Conservation (phyloP, 1,140 invertebrate genomes). For the Belonocnema kinseyi region DNA sequence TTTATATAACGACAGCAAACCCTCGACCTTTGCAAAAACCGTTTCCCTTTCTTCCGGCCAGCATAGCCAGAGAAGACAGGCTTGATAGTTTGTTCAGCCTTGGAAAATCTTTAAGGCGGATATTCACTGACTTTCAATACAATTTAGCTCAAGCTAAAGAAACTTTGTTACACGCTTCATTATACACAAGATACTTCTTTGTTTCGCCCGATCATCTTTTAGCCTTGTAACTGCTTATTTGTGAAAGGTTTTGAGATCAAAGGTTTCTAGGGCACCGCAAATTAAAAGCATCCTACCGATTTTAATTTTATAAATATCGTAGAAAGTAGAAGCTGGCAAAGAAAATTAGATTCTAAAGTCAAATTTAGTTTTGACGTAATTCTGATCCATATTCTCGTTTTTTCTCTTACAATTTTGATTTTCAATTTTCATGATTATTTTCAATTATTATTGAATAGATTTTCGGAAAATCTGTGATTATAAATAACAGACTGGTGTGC, state of each 20-base stretch:
- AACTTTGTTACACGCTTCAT: slow-evolving; percentile 19
- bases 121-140: slow-evolving; percentile 66
- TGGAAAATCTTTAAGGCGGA: slow-evolving; percentile 55
- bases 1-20: slow-evolving; percentile 60
- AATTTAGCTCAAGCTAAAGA: slow-evolving; percentile 50
- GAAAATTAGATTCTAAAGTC: too few species aligned
- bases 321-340: too few species aligned
- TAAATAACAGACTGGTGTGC: neutral
- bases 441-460: too few species aligned
- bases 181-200: neutral
- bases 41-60: slow-evolving; percentile 16
- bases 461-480: too few species aligned
- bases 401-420: too few species aligned
- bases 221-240: slow-evolving; percentile 3
- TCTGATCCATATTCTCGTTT: too few species aligned
- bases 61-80: slow-evolving; percentile 10
- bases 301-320: too few species aligned
- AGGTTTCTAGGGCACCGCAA: neutral
- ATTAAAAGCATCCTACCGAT: too few species aligned
- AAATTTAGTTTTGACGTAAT: too few species aligned
- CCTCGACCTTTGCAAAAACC: slow-evolving; percentile 37
- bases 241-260: neutral
- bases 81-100: slow-evolving; percentile 47
- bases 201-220: slow-evolving; percentile 1
- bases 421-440: too few species aligned